Conservation (phyloP, 1,140 invertebrate species). For the Lepidurus packardi region DNA sequence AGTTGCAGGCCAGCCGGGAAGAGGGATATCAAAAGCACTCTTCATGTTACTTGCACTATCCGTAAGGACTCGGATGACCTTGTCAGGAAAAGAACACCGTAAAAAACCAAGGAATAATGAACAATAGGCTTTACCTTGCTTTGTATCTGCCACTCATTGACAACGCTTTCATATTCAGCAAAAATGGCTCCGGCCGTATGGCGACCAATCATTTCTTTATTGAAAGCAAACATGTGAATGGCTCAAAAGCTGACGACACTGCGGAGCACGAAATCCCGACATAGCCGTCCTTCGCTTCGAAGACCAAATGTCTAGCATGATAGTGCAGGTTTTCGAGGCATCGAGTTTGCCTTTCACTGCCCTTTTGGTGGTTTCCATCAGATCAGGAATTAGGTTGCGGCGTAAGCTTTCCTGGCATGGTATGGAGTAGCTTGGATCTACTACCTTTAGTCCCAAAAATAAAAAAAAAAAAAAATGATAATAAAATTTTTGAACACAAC, state of each 20-base stretch:
- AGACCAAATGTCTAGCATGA: conserved; percentile 31
- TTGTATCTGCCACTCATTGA: conserved; percentile 12
- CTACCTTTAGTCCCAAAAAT: background rate
- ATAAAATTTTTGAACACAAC: background rate
- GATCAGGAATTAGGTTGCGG: background rate
- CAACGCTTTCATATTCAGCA: conserved; percentile 4
- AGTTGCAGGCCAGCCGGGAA: background rate
- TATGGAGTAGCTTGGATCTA: conserved; percentile 23
- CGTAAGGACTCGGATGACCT: conserved; percentile 22
- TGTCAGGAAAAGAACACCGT: conserved; percentile 1
- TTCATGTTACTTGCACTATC: conserved; percentile 24
- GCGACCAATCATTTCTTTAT: background rate
- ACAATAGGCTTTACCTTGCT: conserved; percentile 10
- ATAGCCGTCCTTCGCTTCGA: conserved; percentile 24
- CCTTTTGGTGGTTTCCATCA: background rate
- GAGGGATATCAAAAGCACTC: conserved; percentile 23
- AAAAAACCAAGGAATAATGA: background rate
- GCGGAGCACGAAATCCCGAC: conserved; percentile 23
- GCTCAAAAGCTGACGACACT: conserved; percentile 7
- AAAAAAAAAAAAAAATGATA: background rate
- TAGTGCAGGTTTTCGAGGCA: conserved; percentile 6
- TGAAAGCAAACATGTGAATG: conserved; percentile 6
- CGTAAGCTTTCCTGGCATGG: conserved; percentile 24
- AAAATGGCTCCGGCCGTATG: conserved; percentile 22
- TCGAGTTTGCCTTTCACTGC: background rate